Conservation (phyloP, 2,113 vertebrate species). For the Dinomys branickii region DNA sequence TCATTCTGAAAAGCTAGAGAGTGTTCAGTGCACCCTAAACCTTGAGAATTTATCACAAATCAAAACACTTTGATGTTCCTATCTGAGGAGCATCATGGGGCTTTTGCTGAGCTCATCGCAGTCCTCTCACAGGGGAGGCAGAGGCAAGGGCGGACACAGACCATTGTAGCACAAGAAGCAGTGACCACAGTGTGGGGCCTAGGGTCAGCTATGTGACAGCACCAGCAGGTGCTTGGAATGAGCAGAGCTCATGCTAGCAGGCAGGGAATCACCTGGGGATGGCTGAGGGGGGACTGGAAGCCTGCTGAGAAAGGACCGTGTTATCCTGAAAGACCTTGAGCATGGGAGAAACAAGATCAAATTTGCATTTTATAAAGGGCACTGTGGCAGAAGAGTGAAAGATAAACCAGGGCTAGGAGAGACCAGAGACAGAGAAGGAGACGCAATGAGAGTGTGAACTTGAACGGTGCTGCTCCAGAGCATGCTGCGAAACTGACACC, state of each 20-base stretch:
- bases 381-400: slow-evolving; percentile 34
- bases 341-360: slow-evolving; percentile 43
- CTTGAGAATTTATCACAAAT: not conserved
- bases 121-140: rapidly evolving
- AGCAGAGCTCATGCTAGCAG: not conserved
- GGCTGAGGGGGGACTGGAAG: not conserved
- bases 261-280: not conserved
- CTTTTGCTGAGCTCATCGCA: not conserved
- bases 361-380: slow-evolving; percentile 74
- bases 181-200: rapidly evolving
- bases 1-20: not conserved
- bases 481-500: not conserved
- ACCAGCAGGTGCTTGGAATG: rapidly evolving
- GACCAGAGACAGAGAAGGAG: not conserved
- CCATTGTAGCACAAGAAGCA: not conserved
- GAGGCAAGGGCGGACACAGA: not conserved
- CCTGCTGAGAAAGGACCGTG: slow-evolving; percentile 17
- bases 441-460: slow-evolving; percentile 11
- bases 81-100: not conserved
- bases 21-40: not conserved
- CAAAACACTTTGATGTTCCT: not conserved
- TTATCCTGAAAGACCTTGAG: slow-evolving; percentile 71
- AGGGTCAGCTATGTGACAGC: not conserved
- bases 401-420: slow-evolving; percentile 29
- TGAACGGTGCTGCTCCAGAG: not conserved